Evolutionary conservation across 1,140 invertebrate genomes (phyloP), one percentile per base, ranked within the genome.

Genomic region (Zaprionus vittiger): DNA sequence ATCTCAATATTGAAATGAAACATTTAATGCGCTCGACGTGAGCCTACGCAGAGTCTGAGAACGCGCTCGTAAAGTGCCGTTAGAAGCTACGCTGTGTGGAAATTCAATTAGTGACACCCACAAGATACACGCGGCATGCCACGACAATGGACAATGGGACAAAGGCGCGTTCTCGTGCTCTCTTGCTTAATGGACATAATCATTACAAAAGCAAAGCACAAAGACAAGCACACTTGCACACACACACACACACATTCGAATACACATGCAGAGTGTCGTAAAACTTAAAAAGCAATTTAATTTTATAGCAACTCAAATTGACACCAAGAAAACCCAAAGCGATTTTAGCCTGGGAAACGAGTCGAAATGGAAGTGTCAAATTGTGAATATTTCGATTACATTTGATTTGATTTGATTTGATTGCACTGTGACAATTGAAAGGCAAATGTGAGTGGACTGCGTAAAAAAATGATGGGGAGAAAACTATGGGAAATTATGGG

Each of bases 71-170:
- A 73, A 80, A 82, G 69, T 86, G 80, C 83, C 83, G 84, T 86
- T 86, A 75, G 70, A 63, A 57, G 37, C 47, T 22, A 28, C 9
- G 3, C 77, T 76, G 84, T 79, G 66, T 73, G 77, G 84, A 83
- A 89, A 84, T 84, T 90, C 81, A 89, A 90, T 89, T 90, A 90
- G 78, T 80, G 78, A 81, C 84, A 90, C 85, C 84, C 84, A 87
- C 84, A 75, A 41, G 60, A 54, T n/a, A 54, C n/a, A 24, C 17
- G 12, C 17, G 11, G 20, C 17, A 22, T 14, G 5, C 1, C 6
- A 54, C 37, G 14, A 55, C 52, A 54, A 24, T 26, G 24, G 41
- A 47, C 22, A 56, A 24, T 24, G 66, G 38, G 20, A 60, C 49
- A 49, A 71, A 60, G n/a, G 41, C 41, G 41, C n/a, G n/a, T 47